Evolutionary conservation across 2,888 invertebrate species (phyloP), one percentile per base, ranked within the genome.

Genomic region (Drosophila fungiperda): DNA sequence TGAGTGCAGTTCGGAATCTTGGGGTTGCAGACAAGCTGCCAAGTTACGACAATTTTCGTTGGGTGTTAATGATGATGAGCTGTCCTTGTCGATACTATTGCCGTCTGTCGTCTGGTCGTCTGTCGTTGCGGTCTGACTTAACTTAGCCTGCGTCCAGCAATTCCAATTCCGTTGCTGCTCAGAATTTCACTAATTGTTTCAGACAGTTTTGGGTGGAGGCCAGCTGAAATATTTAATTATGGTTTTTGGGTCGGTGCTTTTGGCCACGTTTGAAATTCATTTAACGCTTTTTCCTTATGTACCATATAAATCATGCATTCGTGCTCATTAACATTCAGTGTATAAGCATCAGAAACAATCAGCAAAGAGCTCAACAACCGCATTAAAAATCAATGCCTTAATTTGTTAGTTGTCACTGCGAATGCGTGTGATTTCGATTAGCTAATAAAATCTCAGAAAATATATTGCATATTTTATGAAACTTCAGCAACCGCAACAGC

Each of bases 221-320:
- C 50, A 69, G 71, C 48, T 63, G 82, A 78, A 83, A 82, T 83
- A 88, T 87, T 88, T 88, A 87, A 87, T 87, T 87, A 86, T 86
- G 86, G 76, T 61, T 76, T 78, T 72, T 59, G 75, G 69, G 8
- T 15, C 11, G 20, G 17, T 32, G 53, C 48, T 64, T n/a, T 45
- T 78, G 66, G 23, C 52, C 29, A 38, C 40, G 42, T 48, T 75
- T 20, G 58, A 50, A 38, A 70, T 59, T 64, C 52, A 3, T 15
- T n/a, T 36, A 73, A 42, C 68, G 42, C 45, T 17, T 62, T 50
- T 15, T 9, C 15, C 15, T 29, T 15, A 32, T 42, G 6, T n/a
- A n/a, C n/a, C 60, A 35, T 8, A 20, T 53, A 33, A 69, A 38
- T 45, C 17, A 59, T 38, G 33, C 20, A 42, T 65, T 20, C 17